Base-by-base conservation (phyloP, 2,797 vertebrate genomes). In the Pipistrellus pygmaeus region DNA sequence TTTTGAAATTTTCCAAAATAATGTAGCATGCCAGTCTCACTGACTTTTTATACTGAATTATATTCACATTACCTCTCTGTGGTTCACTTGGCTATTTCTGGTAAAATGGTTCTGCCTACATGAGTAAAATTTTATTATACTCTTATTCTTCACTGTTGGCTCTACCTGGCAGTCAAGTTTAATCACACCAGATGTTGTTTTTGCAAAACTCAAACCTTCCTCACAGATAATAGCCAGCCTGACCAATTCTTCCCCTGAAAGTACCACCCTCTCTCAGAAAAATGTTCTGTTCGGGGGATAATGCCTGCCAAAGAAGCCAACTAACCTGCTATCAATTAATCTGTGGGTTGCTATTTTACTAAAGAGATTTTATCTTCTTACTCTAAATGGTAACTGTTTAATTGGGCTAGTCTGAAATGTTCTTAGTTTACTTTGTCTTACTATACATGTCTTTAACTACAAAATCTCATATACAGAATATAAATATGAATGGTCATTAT, bases 71-170 rank as follows among this genome's bases (percentile, higher is more conserved):
- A 80, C 20, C 64, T 91, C 91, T 90, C 73, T 90, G 81, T 90
- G 62, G 85, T 80, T 93, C 48, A 71, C 62, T 94, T 95, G 95
- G 85, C 87, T 95, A 85, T 96, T 96, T 95, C 73, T 89, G 66
- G 85, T 88, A 88, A 64, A 95, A 57, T 94, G 66, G 82, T 76
- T 97, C 87, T 96, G 92, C 90, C 94, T 88, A 92, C 75, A 93
- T 92, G 91, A 95, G 66, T 95, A 95, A 96, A 95, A 96, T 97
- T 95, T 94, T 96, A 93, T 96, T 96, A 82, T 21, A 86, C 55
- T 90, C 91, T 95, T 95, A 90, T 82, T 81, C 81, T 95, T 97
- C 94, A 91, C 68, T 41, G 3, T 90, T 91, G 91, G 78, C 81
- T 95, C 91, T 95, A 78, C 88, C 51, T 95, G 91, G 91, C 95